Evolutionary conservation across 2,888 invertebrate species (phyloP).

Genomic region (Nomada goodeniana): DNA sequence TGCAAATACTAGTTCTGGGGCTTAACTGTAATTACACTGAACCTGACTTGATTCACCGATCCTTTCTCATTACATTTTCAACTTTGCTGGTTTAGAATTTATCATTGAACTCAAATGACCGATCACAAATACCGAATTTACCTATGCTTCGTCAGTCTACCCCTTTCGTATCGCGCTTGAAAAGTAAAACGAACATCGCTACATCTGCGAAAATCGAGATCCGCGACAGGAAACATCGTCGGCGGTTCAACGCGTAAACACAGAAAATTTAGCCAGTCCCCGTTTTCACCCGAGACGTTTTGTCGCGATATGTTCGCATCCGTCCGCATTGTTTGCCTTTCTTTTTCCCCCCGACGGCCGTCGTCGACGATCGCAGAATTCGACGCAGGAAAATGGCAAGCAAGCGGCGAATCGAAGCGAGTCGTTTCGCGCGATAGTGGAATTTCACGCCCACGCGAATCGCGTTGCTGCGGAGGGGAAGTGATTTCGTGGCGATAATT

Average conservation of each 20-base stretch:
- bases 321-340: background rate
- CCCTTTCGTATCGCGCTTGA: too few relatives aligned
- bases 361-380: constrained; percentile 18
- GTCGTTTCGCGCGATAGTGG: constrained; percentile 13
- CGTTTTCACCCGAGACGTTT: background rate
- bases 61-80: too few relatives aligned
- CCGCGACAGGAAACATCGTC: background rate
- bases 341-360: background rate
- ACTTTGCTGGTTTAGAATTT: too few relatives aligned
- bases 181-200: too few relatives aligned
- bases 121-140: too few relatives aligned
- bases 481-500: constrained; percentile 41
- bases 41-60: too few relatives aligned
- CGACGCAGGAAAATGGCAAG: constrained; percentile 28
- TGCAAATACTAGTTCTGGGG: too few relatives aligned
- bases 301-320: constrained; percentile 22
- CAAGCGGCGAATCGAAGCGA: background rate
- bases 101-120: too few relatives aligned
- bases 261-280: background rate
- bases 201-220: too few relatives aligned
- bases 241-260: background rate
- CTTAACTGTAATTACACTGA: too few relatives aligned
- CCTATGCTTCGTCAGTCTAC: too few relatives aligned
- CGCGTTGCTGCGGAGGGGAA: constrained; percentile 4
- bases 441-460: constrained; percentile 52